Evolutionary conservation across 2,888 invertebrate species (phyloP).

Genomic region (Cerceris ruficornis): DNA sequence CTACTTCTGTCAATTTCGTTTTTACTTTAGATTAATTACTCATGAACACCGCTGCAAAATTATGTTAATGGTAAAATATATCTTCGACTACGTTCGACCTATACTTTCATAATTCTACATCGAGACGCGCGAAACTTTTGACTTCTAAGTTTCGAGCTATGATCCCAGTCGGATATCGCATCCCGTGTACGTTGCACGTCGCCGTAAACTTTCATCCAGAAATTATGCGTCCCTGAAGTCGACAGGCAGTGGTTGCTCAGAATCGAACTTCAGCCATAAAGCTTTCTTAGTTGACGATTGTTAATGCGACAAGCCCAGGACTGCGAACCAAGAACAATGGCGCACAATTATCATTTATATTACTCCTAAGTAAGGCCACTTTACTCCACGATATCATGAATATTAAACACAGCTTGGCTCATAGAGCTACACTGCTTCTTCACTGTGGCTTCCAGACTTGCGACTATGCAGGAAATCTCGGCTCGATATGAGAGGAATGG

Average conservation of each 20-base stretch:
- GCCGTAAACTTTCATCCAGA: constrained; percentile 48
- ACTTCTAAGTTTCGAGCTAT: too few relatives aligned
- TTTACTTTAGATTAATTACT: too few relatives aligned
- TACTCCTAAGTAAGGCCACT: constrained; percentile 63
- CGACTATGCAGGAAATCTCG: constrained; percentile 18
- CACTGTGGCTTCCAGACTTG: not conserved
- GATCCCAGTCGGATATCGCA: too few relatives aligned
- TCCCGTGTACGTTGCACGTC: constrained; percentile 20
- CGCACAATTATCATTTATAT: constrained; percentile 74
- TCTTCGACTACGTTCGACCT: too few relatives aligned
- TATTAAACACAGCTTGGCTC: constrained; percentile 57
- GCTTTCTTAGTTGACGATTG: constrained; percentile 60
- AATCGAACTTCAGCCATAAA: constrained; percentile 49
- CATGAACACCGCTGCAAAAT: too few relatives aligned
- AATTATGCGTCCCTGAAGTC: constrained; percentile 39
- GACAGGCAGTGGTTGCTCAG: constrained; percentile 32
- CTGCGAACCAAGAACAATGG: constrained; percentile 64
- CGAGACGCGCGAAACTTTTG: too few relatives aligned
- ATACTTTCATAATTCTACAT: too few relatives aligned
- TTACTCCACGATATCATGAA: constrained; percentile 67
- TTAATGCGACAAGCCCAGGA: constrained; percentile 57
- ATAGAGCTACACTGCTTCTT: constrained; percentile 7
- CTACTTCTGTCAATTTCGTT: too few relatives aligned
- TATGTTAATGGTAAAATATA: too few relatives aligned
- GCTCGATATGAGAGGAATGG: not conserved